Base-by-base conservation (phyloP, 1,140 invertebrate species). In the Notospermus geniculatus region DNA sequence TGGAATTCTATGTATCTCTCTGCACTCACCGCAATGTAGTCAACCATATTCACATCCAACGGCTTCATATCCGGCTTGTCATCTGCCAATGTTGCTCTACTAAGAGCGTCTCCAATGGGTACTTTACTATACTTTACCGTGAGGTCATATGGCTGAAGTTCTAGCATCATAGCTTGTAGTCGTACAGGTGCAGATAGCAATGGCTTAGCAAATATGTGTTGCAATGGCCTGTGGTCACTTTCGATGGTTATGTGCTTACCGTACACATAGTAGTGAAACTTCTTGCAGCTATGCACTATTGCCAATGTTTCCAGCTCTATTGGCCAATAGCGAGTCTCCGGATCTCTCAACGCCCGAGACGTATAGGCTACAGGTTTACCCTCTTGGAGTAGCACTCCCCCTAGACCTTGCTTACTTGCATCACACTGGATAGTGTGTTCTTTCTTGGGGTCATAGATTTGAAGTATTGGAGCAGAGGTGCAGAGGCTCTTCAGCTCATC, bases 91-190 rank as follows among this genome's bases (percentile, higher is more conserved):
- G n/a, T 17, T 50, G 46, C 46, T 27, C 46, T 50, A n/a, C 46
- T 50, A 4, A 50, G n/a, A 27, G 46, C n/a, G n/a, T 50, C 46
- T 50, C 19, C 46, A 50, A 27, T 27, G n/a, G 46, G 46, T 23
- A 50, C 25, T 23, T 50, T 27, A 23, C 25, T 50, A 9, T 27
- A 19, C 19, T 4, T 22, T 50, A 59, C 41, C 32, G 25, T 50
- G 23, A 59, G 39, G 29, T 50, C 57, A 50, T 50, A 59, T 17
- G 57, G 57, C 22, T 59, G 57, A 13, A 50, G 25, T 50, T 50
- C 25, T 27, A 50, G 25, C 46, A 19, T 19, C 46, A 50, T 50
- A 23, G 19, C 25, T 50, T 50, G 46, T 50, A 50, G 25, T n/a
- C 46, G n/a, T 23, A 50, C 19, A 50, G 46, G 46, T 50, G 25